These are phyloP conservation scores for Drosophila athabasca DNA, from an alignment of 1,140 invertebrate species.

Conservation along the genomic window DNA sequence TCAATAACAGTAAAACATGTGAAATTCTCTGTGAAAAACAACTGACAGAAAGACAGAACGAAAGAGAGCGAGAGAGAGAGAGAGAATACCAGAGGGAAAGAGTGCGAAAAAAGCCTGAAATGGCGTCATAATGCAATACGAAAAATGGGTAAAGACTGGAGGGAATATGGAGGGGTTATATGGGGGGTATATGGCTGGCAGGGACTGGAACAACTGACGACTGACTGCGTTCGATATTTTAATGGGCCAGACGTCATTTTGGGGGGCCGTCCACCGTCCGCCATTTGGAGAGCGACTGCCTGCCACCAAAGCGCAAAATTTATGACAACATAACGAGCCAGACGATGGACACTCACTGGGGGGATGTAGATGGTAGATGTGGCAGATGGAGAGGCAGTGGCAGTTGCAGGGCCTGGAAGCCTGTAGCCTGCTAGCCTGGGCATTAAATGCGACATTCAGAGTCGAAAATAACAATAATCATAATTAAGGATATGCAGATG, in stretches of 20 bases:
- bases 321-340: slow-evolving; percentile 79
- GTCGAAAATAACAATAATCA: slow-evolving; percentile 81
- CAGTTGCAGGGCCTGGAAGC: not conserved
- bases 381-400: not conserved
- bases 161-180: not conserved
- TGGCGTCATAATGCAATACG: slow-evolving; percentile 68
- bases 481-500: slow-evolving; percentile 82
- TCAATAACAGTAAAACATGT: slow-evolving; percentile 60
- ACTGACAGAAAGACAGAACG: slow-evolving; percentile 28
- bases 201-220: slow-evolving; percentile 33
- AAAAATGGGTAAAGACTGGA: not conserved
- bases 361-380: not conserved
- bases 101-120: slow-evolving; percentile 49
- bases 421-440: slow-evolving; percentile 8
- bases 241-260: slow-evolving; percentile 80
- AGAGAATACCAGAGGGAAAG: slow-evolving; percentile 15
- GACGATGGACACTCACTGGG: slow-evolving; percentile 35
- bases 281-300: slow-evolving; percentile 52
- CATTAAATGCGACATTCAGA: slow-evolving; percentile 78
- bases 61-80: not conserved
- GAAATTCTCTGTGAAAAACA: slow-evolving; percentile 38
- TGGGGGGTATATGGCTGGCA: slow-evolving; percentile 13
- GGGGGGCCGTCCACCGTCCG: slow-evolving; percentile 51
- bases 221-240: slow-evolving; percentile 69
- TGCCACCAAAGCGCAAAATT: slow-evolving; percentile 77